Evolutionary conservation across 2,797 vertebrate species (phyloP).

Genomic region (Sebastes reedi): DNA sequence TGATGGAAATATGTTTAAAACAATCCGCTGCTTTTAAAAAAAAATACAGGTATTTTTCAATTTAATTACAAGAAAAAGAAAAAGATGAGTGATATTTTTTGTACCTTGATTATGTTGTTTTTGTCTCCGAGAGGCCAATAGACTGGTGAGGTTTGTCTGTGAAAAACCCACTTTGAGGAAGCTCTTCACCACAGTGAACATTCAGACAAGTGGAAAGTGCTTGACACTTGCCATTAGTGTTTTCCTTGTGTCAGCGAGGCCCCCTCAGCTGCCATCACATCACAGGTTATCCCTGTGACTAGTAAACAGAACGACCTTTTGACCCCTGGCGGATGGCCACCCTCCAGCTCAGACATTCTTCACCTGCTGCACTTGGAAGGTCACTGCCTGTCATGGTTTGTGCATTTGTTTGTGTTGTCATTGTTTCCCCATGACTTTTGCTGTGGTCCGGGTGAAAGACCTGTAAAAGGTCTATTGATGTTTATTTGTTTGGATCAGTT

Average conservation of each 20-base stretch:
- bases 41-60: background rate
- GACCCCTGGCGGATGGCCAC: conserved; percentile 46
- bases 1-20: background rate
- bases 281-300: conserved; percentile 49
- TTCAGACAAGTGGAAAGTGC: conserved; percentile 44
- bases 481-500: background rate
- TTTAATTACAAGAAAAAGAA: background rate
- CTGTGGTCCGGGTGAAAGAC: background rate
- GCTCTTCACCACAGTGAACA: conserved; percentile 11
- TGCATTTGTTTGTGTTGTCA: background rate
- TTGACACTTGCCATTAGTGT: conserved; percentile 61
- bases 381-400: conserved; percentile 5
- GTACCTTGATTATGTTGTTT: background rate
- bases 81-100: background rate
- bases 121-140: background rate
- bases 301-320: conserved; percentile 44
- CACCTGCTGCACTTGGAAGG: conserved; percentile 37
- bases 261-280: conserved; percentile 47
- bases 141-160: background rate
- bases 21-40: background rate
- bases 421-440: background rate
- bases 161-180: background rate
- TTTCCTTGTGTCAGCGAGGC: conserved; percentile 43
- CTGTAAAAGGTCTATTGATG: background rate
- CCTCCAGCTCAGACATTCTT: conserved; percentile 30